These are phyloP conservation scores for Hydractinia echinata DNA, from an alignment of 30 jellyfish, hydroid and myxozoan genomes.

Conservation along the genomic window DNA sequence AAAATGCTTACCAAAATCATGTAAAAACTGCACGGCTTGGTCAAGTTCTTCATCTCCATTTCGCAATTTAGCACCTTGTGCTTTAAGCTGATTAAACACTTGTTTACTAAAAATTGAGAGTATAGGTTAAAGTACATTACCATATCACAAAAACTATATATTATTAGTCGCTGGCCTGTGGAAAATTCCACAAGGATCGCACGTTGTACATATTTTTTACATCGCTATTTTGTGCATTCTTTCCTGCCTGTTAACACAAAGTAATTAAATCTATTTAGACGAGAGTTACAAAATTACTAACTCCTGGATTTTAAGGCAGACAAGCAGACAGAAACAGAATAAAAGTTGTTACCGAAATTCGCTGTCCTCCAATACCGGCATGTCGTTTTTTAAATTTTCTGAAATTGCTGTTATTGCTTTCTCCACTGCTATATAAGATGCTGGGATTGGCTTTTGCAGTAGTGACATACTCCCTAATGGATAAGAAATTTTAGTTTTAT, in stretches of 20 bases:
- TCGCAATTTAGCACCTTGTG: slow-evolving; percentile 40
- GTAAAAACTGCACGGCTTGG: slow-evolving; percentile 74
- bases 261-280: no score
- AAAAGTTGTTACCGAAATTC: slow-evolving; percentile 42
- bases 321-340: background rate
- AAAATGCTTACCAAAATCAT: slow-evolving; percentile 63
- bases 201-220: no score
- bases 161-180: no score
- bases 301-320: no score
- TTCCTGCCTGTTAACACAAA: no score
- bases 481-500: background rate
- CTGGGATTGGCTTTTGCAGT: slow-evolving; percentile 65
- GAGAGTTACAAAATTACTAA: no score
- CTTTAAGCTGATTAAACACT: slow-evolving; percentile 47
- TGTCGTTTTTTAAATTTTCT: slow-evolving; percentile 26
- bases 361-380: slow-evolving; percentile 63
- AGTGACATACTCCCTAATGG: slow-evolving; percentile 45
- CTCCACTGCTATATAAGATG: slow-evolving; percentile 75
- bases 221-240: no score
- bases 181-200: no score
- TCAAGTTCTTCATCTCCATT: slow-evolving; percentile 75
- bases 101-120: slow-evolving; percentile 18
- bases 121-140: background rate
- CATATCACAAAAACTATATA: no score
- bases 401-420: slow-evolving; percentile 51